Conservation (phyloP, 2,797 vertebrate genomes). For the Pseudotriccus pelzelni region DNA sequence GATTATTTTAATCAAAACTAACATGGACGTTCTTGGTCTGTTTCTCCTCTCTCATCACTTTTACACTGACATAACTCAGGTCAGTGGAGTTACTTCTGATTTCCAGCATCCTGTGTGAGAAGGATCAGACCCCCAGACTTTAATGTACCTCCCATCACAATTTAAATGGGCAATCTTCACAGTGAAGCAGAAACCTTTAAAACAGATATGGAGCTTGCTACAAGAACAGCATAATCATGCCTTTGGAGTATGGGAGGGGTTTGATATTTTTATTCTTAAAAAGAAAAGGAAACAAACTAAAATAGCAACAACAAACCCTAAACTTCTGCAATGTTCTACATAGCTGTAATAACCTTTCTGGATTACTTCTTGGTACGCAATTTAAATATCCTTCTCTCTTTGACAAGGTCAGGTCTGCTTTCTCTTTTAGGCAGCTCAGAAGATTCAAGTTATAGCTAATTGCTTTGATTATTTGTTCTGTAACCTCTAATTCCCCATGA, state of each 20-base stretch:
- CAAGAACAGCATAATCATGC: background rate
- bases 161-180: background rate
- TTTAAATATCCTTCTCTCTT: slow-evolving; percentile 28
- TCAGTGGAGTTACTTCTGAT: background rate
- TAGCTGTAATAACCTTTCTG: background rate
- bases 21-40: background rate
- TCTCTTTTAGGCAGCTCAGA: slow-evolving; percentile 47
- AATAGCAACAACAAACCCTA: background rate
- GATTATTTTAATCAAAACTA: slow-evolving; percentile 5
- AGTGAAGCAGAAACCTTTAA: background rate
- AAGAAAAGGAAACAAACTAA: background rate
- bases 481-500: slow-evolving; percentile 61
- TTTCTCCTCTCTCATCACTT: background rate
- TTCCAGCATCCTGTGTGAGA: background rate
- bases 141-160: background rate
- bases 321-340: background rate
- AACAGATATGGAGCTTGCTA: background rate
- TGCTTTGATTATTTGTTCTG: slow-evolving; percentile 69
- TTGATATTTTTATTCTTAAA: background rate
- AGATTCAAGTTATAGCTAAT: slow-evolving; percentile 64
- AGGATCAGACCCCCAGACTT: background rate
- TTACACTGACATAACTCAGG: background rate
- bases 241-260: background rate
- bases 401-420: slow-evolving; percentile 44
- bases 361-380: slow-evolving; percentile 1